phyloP scores from a whole-genome alignment of 2,797 vertebrate genomes.

The Sorex maritimensis region DNA sequence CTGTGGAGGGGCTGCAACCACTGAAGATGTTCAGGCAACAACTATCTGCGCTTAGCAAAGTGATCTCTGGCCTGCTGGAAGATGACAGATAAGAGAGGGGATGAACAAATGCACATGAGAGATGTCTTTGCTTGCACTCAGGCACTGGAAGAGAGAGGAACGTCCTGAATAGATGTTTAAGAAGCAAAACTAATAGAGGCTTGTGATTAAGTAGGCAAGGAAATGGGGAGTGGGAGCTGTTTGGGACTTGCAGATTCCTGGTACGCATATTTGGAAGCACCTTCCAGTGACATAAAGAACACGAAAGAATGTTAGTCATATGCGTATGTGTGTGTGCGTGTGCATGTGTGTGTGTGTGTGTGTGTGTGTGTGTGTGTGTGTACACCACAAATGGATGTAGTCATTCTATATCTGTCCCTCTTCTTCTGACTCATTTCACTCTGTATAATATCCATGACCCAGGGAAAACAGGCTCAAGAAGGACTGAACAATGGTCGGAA shows the following conservation, averaged over 20 bases:
- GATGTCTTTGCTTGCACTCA: background rate
- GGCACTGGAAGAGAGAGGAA: background rate
- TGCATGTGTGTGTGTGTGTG: no score
- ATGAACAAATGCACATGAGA: background rate
- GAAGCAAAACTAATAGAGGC: background rate
- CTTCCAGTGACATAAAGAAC: background rate
- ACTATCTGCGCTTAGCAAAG: no score
- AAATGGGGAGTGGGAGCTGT: background rate
- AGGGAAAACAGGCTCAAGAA: no score
- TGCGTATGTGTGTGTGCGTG: no score
- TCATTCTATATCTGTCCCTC: no score
- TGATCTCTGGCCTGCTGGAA: background rate
- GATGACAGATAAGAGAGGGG: background rate
- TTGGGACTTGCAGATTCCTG: background rate
- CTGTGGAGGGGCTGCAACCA: background rate
- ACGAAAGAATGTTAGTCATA: background rate
- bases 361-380: no score
- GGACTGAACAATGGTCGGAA: no score
- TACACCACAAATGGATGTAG: no score
- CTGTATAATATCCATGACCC: no score
- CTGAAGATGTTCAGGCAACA: background rate
- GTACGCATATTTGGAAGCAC: background rate
- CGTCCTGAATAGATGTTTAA: no score
- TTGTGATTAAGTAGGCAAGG: background rate
- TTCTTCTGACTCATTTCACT: no score